These are phyloP conservation scores for Rhea americana DNA, from an alignment of 2,113 vertebrate genomes.

Conservation along the genomic window DNA sequence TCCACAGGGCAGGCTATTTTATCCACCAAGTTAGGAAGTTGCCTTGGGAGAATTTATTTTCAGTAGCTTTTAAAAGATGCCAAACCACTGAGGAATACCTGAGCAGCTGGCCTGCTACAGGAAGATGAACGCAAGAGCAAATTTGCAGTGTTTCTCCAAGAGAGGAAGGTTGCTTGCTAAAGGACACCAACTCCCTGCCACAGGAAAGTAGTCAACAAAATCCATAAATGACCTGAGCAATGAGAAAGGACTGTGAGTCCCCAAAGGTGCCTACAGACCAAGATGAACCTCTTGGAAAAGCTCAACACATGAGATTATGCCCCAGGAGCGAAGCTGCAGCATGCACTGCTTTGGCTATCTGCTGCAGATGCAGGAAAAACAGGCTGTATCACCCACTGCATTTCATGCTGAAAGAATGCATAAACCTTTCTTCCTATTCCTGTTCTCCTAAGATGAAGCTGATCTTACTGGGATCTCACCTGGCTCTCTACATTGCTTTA, in stretches of 20 bases:
- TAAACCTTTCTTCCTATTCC: background rate
- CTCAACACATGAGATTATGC: background rate
- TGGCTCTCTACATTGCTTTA: background rate
- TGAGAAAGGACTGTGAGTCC: background rate
- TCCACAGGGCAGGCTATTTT: background rate
- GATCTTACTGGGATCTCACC: background rate
- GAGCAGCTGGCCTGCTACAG: background rate
- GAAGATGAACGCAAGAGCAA: background rate
- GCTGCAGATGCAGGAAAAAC: background rate
- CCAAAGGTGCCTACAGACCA: background rate
- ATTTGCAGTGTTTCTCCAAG: background rate
- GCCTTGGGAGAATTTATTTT: background rate
- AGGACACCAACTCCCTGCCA: background rate
- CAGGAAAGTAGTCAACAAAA: background rate
- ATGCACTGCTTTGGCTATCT: background rate
- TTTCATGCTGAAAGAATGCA: slow-evolving; percentile 8
- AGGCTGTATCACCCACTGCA: background rate
- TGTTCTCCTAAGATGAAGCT: background rate
- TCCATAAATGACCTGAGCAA: background rate
- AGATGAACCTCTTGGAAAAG: background rate
- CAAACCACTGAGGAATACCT: slow-evolving; percentile 13
- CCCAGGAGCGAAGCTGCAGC: background rate
- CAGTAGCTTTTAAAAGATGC: slow-evolving; percentile 1
- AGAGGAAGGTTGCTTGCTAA: background rate
- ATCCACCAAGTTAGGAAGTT: background rate